Evolutionary conservation across 1,140 invertebrate genomes (phyloP).

Genomic region (Anthonomus grandis): DNA sequence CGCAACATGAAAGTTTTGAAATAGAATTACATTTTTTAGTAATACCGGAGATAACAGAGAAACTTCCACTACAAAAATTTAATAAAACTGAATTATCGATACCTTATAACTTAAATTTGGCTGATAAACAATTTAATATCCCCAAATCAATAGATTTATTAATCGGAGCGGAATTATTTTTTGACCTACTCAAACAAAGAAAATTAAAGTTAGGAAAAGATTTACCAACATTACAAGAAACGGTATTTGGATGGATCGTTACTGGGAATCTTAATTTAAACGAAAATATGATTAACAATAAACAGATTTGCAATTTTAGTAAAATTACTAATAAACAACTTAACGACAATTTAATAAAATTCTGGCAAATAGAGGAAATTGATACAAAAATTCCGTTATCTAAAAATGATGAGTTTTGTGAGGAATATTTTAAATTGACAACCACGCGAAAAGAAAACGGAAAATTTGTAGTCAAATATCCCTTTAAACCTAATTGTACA

Average conservation of each 20-base stretch:
- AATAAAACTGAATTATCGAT: conserved; percentile 1
- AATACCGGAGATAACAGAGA: conserved; percentile 12
- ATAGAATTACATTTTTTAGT: conserved; percentile 21
- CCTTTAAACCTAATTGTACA: conserved; percentile 4
- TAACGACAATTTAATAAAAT: conserved; percentile 14
- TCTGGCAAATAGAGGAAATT: conserved; percentile 18
- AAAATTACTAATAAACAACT: conserved; percentile 7
- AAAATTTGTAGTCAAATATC: conserved; percentile 9
- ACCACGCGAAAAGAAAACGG: conserved; percentile 6
- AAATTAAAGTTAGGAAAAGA: conserved; percentile 31
- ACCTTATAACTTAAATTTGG: conserved; percentile 24
- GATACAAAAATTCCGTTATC: conserved; percentile 1
- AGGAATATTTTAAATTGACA: conserved; percentile 9
- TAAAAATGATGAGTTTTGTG: conserved; percentile 8
- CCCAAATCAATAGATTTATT: conserved; percentile 36
- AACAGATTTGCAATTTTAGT: conserved; percentile 6
- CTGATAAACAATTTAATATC: conserved; percentile 35
- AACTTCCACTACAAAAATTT: conserved; percentile 9
- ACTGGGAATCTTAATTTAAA: conserved; percentile 1
- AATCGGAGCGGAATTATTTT: conserved; percentile 39
- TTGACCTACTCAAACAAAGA: conserved; percentile 33
- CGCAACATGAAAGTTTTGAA: conserved; percentile 7
- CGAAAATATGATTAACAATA: not conserved
- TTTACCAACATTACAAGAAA: conserved; percentile 35
- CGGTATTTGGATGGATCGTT: conserved; percentile 38